A percentile compares a stretch with the other conserved stretches of the same genome.
These are phyloP conservation scores for Magallana gigas DNA, from an alignment of 1,140 invertebrate species.

Conservation along the genomic window DNA sequence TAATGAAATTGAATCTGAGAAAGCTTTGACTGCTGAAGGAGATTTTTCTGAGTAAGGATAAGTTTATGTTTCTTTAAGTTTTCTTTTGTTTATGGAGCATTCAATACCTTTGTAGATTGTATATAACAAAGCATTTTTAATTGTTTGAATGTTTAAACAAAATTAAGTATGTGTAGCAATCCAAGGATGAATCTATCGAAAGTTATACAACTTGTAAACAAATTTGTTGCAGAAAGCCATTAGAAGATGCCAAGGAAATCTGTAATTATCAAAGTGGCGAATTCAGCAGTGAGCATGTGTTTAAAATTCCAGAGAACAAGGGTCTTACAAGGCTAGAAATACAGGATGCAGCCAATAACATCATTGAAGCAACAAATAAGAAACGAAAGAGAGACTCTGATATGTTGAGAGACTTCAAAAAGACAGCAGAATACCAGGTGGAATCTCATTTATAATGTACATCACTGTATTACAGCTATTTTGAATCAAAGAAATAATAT, in stretches of 20 bases:
- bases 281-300: neutral
- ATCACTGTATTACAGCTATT: no score
- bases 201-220: neutral
- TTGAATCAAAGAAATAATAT: no score
- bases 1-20: neutral
- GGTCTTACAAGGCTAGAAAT: neutral
- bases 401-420: conserved; percentile 64
- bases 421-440: conserved; percentile 64
- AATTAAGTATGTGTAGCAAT: no score
- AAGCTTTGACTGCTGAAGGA: neutral
- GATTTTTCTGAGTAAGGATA: neutral
- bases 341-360: conserved; percentile 57
- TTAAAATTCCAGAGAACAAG: neutral
- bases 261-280: conserved; percentile 4
- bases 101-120: no score
- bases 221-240: neutral
- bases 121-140: no score
- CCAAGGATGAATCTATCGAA: no score
- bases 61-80: no score
- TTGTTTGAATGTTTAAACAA: no score
- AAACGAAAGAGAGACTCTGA: conserved; percentile 68
- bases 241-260: neutral
- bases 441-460: neutral
- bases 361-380: conserved; percentile 66
- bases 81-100: no score